phyloP scores from a whole-genome alignment of 2,113 vertebrate species.

The Anhinga anhinga region DNA sequence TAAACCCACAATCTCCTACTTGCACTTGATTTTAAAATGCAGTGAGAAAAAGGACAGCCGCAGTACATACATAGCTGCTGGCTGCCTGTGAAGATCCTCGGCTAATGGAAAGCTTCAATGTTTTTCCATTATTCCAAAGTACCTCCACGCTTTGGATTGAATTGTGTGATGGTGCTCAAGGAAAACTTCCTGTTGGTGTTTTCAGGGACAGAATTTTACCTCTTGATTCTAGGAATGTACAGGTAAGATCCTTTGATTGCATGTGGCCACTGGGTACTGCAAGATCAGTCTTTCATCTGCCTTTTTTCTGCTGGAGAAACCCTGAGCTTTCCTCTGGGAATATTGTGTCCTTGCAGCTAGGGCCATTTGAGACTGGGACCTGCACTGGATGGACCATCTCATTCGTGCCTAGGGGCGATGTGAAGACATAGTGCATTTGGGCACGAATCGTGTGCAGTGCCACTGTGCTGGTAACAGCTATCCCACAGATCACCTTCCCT shows the following conservation, averaged over 20 bases:
- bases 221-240: background rate
- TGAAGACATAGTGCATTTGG: fast-evolving
- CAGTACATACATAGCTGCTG: background rate
- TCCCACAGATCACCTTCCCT: background rate
- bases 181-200: background rate
- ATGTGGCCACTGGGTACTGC: fast-evolving
- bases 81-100: background rate
- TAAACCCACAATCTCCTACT: background rate
- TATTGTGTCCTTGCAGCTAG: background rate
- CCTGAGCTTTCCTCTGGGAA: background rate
- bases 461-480: background rate
- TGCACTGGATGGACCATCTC: no score
- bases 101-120: background rate
- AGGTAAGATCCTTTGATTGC: background rate
- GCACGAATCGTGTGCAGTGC: fast-evolving
- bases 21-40: background rate
- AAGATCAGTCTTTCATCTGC: background rate
- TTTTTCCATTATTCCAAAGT: background rate
- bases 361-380: background rate
- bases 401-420: fast-evolving
- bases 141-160: background rate
- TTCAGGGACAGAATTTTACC: background rate
- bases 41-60: background rate
- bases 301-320: background rate
- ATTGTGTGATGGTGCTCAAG: background rate